Evolutionary conservation across 2,113 vertebrate genomes (phyloP), one percentile per base, ranked within the genome.

Genomic region (Ceyx cyanopectus): DNA sequence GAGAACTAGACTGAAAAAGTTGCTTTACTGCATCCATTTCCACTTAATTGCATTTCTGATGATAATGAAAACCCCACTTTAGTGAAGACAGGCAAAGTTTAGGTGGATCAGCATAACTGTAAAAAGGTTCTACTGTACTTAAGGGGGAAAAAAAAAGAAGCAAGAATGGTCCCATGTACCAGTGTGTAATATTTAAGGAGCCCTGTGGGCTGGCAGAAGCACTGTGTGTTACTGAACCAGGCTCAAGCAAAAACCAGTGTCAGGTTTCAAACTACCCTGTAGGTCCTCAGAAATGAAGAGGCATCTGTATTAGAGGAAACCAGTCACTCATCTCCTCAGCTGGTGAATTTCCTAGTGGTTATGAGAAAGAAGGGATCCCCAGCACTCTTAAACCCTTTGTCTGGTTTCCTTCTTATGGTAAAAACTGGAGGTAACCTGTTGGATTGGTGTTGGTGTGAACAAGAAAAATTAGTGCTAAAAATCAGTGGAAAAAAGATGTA

Each of bases 201-300:
- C 29, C 29, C 62, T 91, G 89, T 67, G 91, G 89, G 81, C 92
- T 95, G 89, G 84, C 92, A 96, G 87, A 53, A 73, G 81, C 50
- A 10, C 81, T 84, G 65, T 13, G 46, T 37, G 58, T 68, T 89
- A 41, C 86, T 95, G 86, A 89, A 40, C 61, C 62, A 79, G 85
- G 48, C 66, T 41, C 30, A 2, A 43, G 73, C 81, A 93, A 94
- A 91, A 90, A 79, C 26, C 84, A 40, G 91, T 24, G 57, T 93
- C 87, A 51, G 23, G 51, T 95, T 95, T 93, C 94, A 74, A 56
- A 74, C 92, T 87, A 43, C 89, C 91, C 68, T 84, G 96, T 89
- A 95, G 95, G 94, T 92, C 91, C 60, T 74, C 56, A 53, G 91
- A 54, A 82, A 95, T 94, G 92, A 93, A 93, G 89, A 94, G 81